Evolutionary conservation across 2,797 vertebrate genomes (phyloP).

Genomic region (Sebastes reedi): DNA sequence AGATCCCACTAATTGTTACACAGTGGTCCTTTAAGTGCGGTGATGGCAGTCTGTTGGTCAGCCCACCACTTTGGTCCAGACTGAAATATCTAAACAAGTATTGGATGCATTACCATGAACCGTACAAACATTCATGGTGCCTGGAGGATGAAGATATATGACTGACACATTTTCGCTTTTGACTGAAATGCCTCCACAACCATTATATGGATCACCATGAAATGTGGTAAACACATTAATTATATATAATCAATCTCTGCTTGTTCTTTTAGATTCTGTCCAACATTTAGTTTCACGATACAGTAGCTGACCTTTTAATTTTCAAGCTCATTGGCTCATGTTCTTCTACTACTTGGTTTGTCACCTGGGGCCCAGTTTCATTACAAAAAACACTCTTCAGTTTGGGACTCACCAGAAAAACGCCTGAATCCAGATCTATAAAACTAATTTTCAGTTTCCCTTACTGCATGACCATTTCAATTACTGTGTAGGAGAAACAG

Average conservation of each 20-base stretch:
- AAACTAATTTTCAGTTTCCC: background rate
- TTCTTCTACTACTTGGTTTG: background rate
- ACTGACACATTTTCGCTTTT: background rate
- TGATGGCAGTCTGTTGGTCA: background rate
- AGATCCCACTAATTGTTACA: background rate
- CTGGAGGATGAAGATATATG: background rate
- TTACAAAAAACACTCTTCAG: background rate
- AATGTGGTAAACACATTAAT: background rate
- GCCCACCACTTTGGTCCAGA: background rate
- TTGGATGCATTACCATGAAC: background rate
- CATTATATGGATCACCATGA: background rate
- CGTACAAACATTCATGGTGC: background rate
- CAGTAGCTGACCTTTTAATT: background rate
- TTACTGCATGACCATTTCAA: background rate
- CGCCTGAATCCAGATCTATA: background rate
- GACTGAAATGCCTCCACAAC: background rate
- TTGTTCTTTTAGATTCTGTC: background rate
- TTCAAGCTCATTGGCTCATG: slow-evolving; percentile 10
- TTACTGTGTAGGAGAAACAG: background rate
- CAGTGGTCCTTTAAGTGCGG: background rate
- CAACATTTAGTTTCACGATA: background rate
- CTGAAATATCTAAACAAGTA: background rate
- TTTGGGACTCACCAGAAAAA: background rate
- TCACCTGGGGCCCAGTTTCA: background rate
- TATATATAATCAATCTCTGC: too few species aligned